These are phyloP conservation scores for Sardina pilchardus DNA, from an alignment of 2,113 vertebrate species.

Conservation along the genomic window DNA sequence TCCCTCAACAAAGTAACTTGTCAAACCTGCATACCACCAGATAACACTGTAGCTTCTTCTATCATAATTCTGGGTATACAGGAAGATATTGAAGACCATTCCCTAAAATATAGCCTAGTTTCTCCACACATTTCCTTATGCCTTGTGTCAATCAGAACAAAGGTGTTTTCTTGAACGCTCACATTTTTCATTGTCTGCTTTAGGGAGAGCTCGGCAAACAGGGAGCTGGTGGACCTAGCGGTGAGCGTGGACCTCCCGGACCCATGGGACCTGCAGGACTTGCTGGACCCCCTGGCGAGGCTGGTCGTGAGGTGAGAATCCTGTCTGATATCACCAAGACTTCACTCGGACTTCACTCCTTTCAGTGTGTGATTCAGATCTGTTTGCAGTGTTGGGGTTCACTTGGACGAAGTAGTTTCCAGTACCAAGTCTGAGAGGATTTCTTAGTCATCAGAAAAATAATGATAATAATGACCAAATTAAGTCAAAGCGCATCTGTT, in stretches of 20 bases:
- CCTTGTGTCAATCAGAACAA: background rate
- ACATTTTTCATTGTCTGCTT: background rate
- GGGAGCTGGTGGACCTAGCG: slow-evolving; percentile 80
- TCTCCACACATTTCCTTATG: background rate
- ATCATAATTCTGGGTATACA: background rate
- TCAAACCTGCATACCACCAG: background rate
- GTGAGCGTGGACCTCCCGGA: slow-evolving; percentile 92
- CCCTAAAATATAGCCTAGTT: background rate
- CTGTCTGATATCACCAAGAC: background rate
- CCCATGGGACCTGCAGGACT: slow-evolving; percentile 90
- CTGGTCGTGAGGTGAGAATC: slow-evolving; percentile 88
- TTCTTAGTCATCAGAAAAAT: background rate
- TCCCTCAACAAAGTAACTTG: background rate
- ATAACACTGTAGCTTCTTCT: background rate
- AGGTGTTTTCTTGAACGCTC: background rate
- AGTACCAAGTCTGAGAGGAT: background rate
- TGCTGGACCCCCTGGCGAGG: slow-evolving; percentile 89
- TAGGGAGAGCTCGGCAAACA: slow-evolving; percentile 92
- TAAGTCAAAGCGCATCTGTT: background rate
- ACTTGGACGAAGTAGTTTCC: background rate
- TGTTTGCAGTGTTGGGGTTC: background rate
- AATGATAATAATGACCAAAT: background rate
- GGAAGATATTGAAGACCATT: background rate
- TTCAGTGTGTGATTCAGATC: background rate
- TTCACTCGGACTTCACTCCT: background rate